Base-by-base conservation (phyloP, 2,888 invertebrate genomes). In the Pegoplata infirma region DNA sequence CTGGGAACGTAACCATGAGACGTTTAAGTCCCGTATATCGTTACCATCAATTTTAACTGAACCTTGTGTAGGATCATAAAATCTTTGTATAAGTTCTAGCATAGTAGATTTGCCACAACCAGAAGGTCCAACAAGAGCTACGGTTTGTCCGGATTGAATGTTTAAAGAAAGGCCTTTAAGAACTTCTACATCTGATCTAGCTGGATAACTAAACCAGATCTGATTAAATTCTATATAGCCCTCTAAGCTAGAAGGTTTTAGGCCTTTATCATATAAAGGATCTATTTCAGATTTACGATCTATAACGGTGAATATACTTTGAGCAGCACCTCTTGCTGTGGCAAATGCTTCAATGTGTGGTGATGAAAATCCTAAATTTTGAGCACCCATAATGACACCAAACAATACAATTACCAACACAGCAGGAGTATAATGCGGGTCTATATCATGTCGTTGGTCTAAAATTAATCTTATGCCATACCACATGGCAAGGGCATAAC, bases 91-190 rank as follows among this genome's bases (percentile, higher is more conserved):
- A 3, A 97, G 90, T 82, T 96, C 95, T 14, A 96, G 90, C 8
- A 94, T 92, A 0, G 96, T 96, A 0, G 95, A 95, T 88, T 96
- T 96, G 55, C 96, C 96, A 86, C 95, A 95, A 0, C 96, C 96
- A 73, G 93, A 94, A 3, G 93, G 91, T 0, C 93, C 94, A 0
- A 94, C 94, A 14, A 95, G 89, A 0, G 94, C 95, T 7, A 95
- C 91, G 0, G 93, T 94, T 86, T 94, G 92, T 0, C 94, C 94
- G 7, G 91, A 88, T 61, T 91, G 91, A 56, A 94, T 91, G 68
- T 90, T 91, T 53, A 95, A 86, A 72, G 90, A 91, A 5, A 95
- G 84, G 0, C 93, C 94, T 83, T 93, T 93, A 5, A 96, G 89
- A n/a, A 96, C 92, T 90, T 92, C 83, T 3, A 95, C 93, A 84